Evolutionary conservation across 2,888 invertebrate species (phyloP).

Genomic region (Pollenia labialis): DNA sequence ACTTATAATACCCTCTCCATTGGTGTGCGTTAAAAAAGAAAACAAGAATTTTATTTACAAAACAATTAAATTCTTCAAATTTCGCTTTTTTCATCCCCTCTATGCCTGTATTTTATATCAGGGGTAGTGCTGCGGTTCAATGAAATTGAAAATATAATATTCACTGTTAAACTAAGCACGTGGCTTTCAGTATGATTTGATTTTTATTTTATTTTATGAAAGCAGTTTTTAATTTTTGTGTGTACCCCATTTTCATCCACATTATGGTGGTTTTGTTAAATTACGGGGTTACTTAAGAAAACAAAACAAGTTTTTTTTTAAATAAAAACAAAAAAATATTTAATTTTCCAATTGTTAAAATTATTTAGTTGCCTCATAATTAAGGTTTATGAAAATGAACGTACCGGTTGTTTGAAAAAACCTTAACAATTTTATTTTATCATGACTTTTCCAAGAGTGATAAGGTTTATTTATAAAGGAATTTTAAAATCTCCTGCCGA

Average conservation of each 20-base stretch:
- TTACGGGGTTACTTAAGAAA: not conserved
- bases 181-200: constrained; percentile 5
- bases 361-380: not conserved
- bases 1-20: no score
- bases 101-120: not conserved
- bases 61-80: constrained; percentile 11
- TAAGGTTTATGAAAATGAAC: not conserved
- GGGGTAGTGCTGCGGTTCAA: not conserved
- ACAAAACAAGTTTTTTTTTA: constrained; percentile 4
- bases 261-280: not conserved
- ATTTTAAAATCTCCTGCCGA: constrained; percentile 22
- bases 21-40: not conserved
- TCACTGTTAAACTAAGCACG: not conserved
- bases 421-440: not conserved
- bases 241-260: not conserved
- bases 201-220: constrained; percentile 5
- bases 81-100: not conserved
- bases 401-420: not conserved
- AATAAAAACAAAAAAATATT: constrained; percentile 16
- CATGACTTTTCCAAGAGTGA: not conserved
- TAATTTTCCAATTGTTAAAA: constrained; percentile 24
- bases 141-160: constrained; percentile 18
- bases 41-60: constrained; percentile 4
- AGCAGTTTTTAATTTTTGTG: not conserved
- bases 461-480: constrained; percentile 28